Percentiles rank a stretch among this genome's conserved stretches.
These are phyloP conservation scores for Rotaria socialis DNA, from an alignment of 2,888 invertebrate species.

Conservation along the genomic window DNA sequence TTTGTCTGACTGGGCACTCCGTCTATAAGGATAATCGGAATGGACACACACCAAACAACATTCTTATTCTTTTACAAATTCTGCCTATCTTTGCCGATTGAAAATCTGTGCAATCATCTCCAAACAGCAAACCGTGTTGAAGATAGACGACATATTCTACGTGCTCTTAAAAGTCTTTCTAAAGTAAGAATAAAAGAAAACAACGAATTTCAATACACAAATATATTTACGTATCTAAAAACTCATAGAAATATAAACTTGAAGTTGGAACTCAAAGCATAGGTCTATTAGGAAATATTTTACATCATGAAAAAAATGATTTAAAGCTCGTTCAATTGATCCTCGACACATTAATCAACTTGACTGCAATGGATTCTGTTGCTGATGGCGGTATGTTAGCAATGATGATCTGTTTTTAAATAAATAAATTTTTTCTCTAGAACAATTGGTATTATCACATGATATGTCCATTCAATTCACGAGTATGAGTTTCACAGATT, in stretches of 20 bases:
- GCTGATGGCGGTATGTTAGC: conserved; percentile 46
- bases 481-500: too few relatives aligned
- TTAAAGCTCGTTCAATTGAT: conserved; percentile 85
- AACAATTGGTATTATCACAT: conserved; percentile 49
- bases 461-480: conserved; percentile 69
- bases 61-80: too few relatives aligned
- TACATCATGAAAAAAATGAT: conserved; percentile 65
- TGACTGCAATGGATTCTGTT: conserved; percentile 65
- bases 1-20: too few relatives aligned
- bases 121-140: conserved; percentile 85
- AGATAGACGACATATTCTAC: conserved; percentile 89
- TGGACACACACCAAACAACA: background rate
- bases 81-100: conserved; percentile 63
- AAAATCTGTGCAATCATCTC: conserved; percentile 83
- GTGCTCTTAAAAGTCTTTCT: conserved; percentile 76
- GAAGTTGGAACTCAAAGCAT: conserved; percentile 70
- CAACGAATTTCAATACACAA: conserved; percentile 5
- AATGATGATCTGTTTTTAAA: too few relatives aligned
- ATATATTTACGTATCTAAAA: conserved; percentile 64
- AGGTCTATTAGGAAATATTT: background rate
- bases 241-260: conserved; percentile 82
- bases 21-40: background rate
- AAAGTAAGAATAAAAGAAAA: too few relatives aligned
- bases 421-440: background rate
- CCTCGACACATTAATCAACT: conserved; percentile 82